Conservation (phyloP, 2,888 invertebrate species). For the Ophioninae sp. region DNA sequence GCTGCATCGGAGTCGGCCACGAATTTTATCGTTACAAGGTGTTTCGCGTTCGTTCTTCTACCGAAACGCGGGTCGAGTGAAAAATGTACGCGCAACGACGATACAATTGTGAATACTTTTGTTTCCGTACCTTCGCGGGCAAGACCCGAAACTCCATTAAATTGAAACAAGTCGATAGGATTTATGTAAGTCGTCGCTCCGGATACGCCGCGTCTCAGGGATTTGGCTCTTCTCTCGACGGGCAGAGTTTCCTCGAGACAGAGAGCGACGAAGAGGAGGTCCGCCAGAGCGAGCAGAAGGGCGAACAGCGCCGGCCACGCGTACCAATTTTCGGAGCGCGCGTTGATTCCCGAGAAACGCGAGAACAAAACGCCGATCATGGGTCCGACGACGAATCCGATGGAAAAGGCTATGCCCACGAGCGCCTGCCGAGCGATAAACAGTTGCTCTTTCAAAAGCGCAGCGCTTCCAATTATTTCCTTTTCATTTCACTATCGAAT, state of each 20-base stretch:
- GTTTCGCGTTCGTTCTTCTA: no score
- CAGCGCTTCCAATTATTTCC: no score
- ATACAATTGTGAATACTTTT: slow-evolving; percentile 69
- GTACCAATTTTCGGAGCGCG: slow-evolving; percentile 88
- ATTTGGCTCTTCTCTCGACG: slow-evolving; percentile 86
- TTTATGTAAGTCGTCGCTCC: slow-evolving; percentile 86
- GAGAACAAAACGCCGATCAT: slow-evolving; percentile 96
- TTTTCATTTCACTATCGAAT: slow-evolving; percentile 29
- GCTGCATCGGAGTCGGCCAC: no score
- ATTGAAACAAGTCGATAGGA: slow-evolving; percentile 83
- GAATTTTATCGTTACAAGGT: no score
- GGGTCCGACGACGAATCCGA: slow-evolving; percentile 98
- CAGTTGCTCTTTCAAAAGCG: no score
- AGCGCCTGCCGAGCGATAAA: slow-evolving; percentile 87
- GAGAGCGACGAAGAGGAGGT: slow-evolving; percentile 88
- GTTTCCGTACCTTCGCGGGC: slow-evolving; percentile 77
- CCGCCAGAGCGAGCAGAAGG: slow-evolving; percentile 87
- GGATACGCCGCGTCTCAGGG: slow-evolving; percentile 85
- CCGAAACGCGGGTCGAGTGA: no score
- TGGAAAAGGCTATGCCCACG: slow-evolving; percentile 97
- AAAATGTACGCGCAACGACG: slow-evolving; percentile 69
- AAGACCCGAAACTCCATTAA: slow-evolving; percentile 81
- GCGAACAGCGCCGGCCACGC: slow-evolving; percentile 91
- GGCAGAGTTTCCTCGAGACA: slow-evolving; percentile 93
- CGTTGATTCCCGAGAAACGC: slow-evolving; percentile 83